Evolutionary conservation across 2,888 invertebrate species (phyloP).

Genomic region (Alviniconcha strummeri): DNA sequence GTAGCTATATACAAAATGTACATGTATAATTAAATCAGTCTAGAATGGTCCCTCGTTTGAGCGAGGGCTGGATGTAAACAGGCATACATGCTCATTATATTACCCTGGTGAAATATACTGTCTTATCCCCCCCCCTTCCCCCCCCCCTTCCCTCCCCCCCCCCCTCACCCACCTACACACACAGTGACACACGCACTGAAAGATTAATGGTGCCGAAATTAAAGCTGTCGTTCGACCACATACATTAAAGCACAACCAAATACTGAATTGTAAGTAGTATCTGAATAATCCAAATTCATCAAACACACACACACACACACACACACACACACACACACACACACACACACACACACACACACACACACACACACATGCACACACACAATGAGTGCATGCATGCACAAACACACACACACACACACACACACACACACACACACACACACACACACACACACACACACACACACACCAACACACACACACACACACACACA

Average conservation of each 20-base stretch:
- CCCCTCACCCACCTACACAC: not conserved
- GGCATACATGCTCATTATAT: too few relatives aligned
- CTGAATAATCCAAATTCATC: too few relatives aligned
- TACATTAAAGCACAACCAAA: too few relatives aligned
- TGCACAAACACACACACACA: not conserved
- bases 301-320: not conserved
- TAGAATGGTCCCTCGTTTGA: too few relatives aligned
- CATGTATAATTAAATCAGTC: too few relatives aligned
- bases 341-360: constrained; percentile 13
- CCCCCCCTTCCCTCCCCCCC: not conserved
- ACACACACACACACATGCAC: not conserved
- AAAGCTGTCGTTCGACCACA: too few relatives aligned
- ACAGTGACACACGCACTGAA: not conserved
- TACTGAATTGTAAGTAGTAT: too few relatives aligned
- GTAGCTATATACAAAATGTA: too few relatives aligned
- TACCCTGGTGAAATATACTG: too few relatives aligned
- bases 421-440: not conserved
- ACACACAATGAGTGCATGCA: not conserved
- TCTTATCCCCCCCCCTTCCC: too few relatives aligned
- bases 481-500: not conserved
- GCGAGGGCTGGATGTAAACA: too few relatives aligned
- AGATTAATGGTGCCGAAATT: too few relatives aligned
- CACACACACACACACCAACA: constrained; percentile 6
- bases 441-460: not conserved
- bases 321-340: constrained; percentile 9